These are phyloP conservation scores for Amphilophus citrinellus DNA, from an alignment of 2,113 vertebrate genomes.

Conservation along the genomic window DNA sequence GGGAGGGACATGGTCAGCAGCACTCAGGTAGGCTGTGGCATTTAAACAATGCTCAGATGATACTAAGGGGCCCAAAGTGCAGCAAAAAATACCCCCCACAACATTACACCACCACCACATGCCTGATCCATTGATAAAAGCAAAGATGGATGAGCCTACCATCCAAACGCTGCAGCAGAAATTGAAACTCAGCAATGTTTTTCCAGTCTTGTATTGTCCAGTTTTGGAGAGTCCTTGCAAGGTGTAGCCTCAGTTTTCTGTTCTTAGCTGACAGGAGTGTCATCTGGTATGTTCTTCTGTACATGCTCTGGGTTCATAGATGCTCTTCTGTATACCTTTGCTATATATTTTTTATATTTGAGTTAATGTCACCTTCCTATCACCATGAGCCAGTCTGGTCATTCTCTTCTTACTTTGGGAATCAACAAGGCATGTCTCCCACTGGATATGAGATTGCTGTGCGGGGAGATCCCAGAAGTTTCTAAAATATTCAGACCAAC, in stretches of 20 bases:
- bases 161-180: neutral
- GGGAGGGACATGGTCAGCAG: neutral
- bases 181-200: neutral
- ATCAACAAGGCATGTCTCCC: neutral
- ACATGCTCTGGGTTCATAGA: too few relatives aligned
- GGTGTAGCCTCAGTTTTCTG: neutral
- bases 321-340: too few relatives aligned
- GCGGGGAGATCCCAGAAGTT: neutral
- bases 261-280: too few relatives aligned
- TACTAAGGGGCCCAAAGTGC: neutral
- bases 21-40: neutral
- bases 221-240: neutral
- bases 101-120: neutral
- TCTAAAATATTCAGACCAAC: neutral
- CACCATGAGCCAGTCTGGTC: neutral
- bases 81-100: rapidly evolving
- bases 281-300: too few relatives aligned
- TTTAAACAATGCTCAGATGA: neutral
- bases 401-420: neutral
- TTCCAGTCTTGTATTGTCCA: neutral
- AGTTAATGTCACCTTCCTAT: neutral
- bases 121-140: neutral
- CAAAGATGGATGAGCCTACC: neutral
- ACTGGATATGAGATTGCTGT: rapidly evolving
- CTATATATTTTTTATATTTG: neutral